A percentile compares a stretch with the other conserved stretches of the same genome.
phyloP scores from a whole-genome alignment of 1,140 invertebrate genomes.

The Euschistus heros region DNA sequence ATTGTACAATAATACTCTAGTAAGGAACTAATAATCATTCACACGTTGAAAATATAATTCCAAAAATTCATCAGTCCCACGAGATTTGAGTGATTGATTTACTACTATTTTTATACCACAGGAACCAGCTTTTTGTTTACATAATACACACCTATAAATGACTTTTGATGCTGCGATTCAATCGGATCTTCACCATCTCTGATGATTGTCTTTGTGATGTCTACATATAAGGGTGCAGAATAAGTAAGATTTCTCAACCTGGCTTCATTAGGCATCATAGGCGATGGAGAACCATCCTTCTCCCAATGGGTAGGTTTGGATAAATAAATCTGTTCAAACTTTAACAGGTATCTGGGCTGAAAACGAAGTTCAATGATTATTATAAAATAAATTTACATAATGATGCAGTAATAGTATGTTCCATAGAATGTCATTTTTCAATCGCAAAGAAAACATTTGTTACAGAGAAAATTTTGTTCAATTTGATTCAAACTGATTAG shows the following conservation, averaged over 20 bases:
- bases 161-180: conserved; percentile 92
- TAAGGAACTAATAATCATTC: no score
- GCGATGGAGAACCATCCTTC: conserved; percentile 94
- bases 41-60: no score
- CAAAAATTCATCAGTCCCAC: no score
- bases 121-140: no score
- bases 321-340: conserved; percentile 98
- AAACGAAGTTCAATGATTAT: conserved; percentile 28
- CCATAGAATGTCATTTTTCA: no score
- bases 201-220: conserved; percentile 92
- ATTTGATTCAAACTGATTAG: no score
- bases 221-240: conserved; percentile 95
- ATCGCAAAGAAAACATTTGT: no score
- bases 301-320: conserved; percentile 99
- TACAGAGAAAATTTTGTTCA: no score
- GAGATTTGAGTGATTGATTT: no score
- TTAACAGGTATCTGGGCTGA: conserved; percentile 75
- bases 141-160: conserved; percentile 85
- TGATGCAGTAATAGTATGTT: neutral
- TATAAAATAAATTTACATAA: neutral
- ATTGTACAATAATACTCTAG: no score
- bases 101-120: no score
- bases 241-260: conserved; percentile 80
- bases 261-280: conserved; percentile 99
- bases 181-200: conserved; percentile 83